Evolutionary conservation across 2,888 invertebrate species (phyloP).

Genomic region (Drosophila kambysellisi): DNA sequence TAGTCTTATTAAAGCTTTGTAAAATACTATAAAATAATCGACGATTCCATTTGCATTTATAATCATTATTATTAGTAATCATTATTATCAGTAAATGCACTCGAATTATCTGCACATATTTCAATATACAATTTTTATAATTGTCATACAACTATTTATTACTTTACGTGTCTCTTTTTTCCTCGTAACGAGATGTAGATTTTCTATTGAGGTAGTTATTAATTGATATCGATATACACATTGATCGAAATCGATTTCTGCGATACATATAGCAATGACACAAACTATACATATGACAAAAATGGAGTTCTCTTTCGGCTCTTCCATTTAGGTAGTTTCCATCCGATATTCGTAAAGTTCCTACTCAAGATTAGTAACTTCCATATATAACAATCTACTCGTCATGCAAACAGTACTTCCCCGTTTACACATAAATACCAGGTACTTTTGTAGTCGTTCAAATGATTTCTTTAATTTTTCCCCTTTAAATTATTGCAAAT

Average conservation of each 20-base stretch:
- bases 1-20: no score
- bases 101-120: neutral
- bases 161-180: neutral
- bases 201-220: neutral
- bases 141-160: neutral
- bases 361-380: neutral
- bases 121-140: neutral
- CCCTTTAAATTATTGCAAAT: conserved; percentile 58
- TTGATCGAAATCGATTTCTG: neutral
- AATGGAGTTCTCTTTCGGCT: neutral
- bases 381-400: neutral
- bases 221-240: neutral
- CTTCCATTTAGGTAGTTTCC: neutral
- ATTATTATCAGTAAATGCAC: neutral
- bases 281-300: no score
- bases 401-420: neutral
- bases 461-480: conserved; percentile 11
- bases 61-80: neutral
- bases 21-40: neutral
- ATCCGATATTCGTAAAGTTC: neutral
- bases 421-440: neutral
- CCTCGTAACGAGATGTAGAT: neutral
- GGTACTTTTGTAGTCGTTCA: conserved; percentile 22
- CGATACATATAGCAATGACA: neutral
- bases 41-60: neutral